phyloP scores from a whole-genome alignment of 2,888 invertebrate genomes.

The Meghimatium bilineatum region DNA sequence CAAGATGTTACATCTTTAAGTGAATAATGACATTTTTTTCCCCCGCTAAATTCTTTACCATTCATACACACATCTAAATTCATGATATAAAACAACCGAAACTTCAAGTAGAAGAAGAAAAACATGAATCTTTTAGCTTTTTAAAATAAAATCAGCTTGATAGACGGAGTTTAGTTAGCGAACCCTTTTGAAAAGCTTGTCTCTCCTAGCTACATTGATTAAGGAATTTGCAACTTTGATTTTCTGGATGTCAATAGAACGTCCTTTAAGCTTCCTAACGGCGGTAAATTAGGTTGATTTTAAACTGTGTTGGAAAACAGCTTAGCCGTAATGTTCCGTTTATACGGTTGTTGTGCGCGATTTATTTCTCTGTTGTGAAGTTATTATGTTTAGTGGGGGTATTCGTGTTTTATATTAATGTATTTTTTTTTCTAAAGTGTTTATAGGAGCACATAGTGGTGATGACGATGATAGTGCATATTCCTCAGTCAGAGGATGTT shows the following conservation, averaged over 20 bases:
- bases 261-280: constrained; percentile 11
- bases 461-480: too few relatives aligned
- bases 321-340: neutral
- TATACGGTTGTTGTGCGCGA: neutral
- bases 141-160: neutral
- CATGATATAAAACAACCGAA: neutral
- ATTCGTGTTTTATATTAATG: too few relatives aligned
- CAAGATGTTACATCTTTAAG: too few relatives aligned
- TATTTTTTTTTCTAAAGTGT: too few relatives aligned
- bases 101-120: neutral
- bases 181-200: neutral
- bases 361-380: too few relatives aligned
- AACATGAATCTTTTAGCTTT: neutral
- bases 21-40: too few relatives aligned
- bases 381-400: too few relatives aligned
- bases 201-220: constrained; percentile 19
- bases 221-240: constrained; percentile 17
- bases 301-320: neutral
- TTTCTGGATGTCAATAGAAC: constrained; percentile 8
- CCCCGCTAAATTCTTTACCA: too few relatives aligned
- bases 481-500: too few relatives aligned
- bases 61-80: neutral
- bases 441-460: too few relatives aligned
- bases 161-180: neutral
- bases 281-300: constrained; percentile 10